Conservation (phyloP, 2,888 invertebrate species). For the Synanthedon tipuliformis region DNA sequence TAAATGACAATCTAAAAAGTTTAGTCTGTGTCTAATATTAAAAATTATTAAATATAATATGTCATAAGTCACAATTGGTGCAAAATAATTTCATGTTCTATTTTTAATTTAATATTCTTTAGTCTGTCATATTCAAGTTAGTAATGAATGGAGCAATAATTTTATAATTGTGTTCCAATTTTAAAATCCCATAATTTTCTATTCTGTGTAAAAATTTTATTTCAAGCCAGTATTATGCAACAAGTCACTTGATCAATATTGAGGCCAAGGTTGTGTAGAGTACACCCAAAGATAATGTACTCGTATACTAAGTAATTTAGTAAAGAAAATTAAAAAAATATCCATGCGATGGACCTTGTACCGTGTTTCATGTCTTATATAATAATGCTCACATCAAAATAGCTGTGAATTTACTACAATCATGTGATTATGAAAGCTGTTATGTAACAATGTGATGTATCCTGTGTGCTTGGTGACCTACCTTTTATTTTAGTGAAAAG, state of each 20-base stretch:
- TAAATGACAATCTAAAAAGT: too few species aligned
- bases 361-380: conserved; percentile 25
- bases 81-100: too few species aligned
- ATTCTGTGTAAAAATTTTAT: conserved; percentile 22
- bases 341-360: conserved; percentile 33
- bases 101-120: too few species aligned
- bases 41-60: too few species aligned
- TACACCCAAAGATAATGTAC: not conserved
- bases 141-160: not conserved
- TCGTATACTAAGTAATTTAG: not conserved
- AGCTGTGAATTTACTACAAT: conserved; percentile 40
- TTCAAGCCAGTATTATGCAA: conserved; percentile 49
- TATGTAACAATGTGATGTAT: conserved; percentile 47
- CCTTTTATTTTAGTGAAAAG: too few species aligned
- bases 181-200: conserved; percentile 15
- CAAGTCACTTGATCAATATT: conserved; percentile 10
- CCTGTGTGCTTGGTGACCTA: conserved; percentile 18
- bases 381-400: conserved; percentile 24
- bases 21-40: too few species aligned
- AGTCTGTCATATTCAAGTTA: not conserved
- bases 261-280: not conserved
- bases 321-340: not conserved
- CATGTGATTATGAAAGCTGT: conserved; percentile 49
- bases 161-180: too few species aligned
- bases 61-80: too few species aligned